Percentiles rank a stretch among this genome's conserved stretches.
These are phyloP conservation scores for Carpatolechia fugitivella DNA, from an alignment of 2,888 invertebrate species.

Conservation along the genomic window DNA sequence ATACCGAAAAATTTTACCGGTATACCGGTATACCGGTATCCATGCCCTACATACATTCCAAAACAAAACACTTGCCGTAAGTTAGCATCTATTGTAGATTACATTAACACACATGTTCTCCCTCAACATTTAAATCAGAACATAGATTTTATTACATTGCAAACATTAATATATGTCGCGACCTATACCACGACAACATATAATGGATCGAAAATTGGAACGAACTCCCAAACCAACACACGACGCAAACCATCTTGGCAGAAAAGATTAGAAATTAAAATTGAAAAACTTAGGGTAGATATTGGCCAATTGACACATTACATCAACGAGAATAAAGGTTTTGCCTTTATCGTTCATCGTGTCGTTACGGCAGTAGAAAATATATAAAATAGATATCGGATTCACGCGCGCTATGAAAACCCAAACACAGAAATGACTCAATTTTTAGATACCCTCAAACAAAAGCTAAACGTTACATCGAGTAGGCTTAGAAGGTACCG, in stretches of 20 bases:
- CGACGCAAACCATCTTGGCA: constrained; percentile 24
- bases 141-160: neutral
- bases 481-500: no score
- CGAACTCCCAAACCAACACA: neutral
- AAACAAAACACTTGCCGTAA: neutral
- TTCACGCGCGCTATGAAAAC: no score
- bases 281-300: constrained; percentile 19
- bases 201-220: neutral
- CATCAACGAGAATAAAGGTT: no score
- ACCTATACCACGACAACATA: neutral
- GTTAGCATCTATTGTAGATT: neutral
- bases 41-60: no score
- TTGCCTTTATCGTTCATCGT: no score
- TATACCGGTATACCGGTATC: no score
- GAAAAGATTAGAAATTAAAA: constrained; percentile 23
- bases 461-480: no score
- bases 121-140: neutral
- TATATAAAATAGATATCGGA: no score
- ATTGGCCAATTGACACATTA: constrained; percentile 23
- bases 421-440: no score
- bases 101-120: neutral
- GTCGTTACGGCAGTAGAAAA: no score
- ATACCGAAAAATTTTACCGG: no score
- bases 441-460: no score
- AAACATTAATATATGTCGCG: neutral